These are phyloP conservation scores for Hippocampus zosterae DNA, from an alignment of 2,113 vertebrate species.

Conservation along the genomic window DNA sequence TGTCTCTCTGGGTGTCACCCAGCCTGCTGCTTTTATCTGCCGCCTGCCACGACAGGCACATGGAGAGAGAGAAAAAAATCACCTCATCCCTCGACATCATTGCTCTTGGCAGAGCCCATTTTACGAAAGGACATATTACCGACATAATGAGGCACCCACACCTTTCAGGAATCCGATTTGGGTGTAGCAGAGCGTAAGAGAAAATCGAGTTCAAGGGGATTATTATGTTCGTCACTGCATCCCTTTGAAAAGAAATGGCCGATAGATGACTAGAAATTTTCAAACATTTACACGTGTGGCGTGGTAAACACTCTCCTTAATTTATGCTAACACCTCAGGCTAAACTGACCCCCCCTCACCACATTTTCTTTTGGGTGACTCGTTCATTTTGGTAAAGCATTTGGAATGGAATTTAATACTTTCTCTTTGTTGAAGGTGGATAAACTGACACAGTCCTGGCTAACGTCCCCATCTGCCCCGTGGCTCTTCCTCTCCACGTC, in stretches of 20 bases:
- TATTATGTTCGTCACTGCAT: constrained; percentile 1
- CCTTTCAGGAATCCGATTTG: constrained; percentile 4
- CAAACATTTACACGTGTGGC: too few species aligned
- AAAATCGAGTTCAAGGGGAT: not conserved
- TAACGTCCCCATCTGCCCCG: constrained; percentile 71
- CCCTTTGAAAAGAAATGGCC: not conserved
- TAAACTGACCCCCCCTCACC: too few species aligned
- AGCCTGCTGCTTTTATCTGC: not conserved
- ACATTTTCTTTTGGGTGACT: too few species aligned
- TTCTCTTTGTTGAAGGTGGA: constrained; percentile 71
- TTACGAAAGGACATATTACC: constrained; percentile 10
- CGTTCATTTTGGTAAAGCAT: too few species aligned
- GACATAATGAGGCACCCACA: constrained; percentile 37
- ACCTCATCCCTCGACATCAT: constrained; percentile 15
- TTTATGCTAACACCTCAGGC: too few species aligned
- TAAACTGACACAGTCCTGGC: constrained; percentile 71
- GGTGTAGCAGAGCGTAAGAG: constrained; percentile 6
- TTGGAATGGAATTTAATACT: not conserved
- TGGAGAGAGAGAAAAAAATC: constrained; percentile 26
- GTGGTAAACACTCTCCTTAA: too few species aligned
- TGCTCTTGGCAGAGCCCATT: constrained; percentile 29
- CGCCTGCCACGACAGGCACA: constrained; percentile 24
- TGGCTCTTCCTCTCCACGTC: constrained; percentile 70
- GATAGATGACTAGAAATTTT: too few species aligned
- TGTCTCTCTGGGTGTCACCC: not conserved